Evolutionary conservation across 2,797 vertebrate species (phyloP).

Genomic region (Sylvia borin): DNA sequence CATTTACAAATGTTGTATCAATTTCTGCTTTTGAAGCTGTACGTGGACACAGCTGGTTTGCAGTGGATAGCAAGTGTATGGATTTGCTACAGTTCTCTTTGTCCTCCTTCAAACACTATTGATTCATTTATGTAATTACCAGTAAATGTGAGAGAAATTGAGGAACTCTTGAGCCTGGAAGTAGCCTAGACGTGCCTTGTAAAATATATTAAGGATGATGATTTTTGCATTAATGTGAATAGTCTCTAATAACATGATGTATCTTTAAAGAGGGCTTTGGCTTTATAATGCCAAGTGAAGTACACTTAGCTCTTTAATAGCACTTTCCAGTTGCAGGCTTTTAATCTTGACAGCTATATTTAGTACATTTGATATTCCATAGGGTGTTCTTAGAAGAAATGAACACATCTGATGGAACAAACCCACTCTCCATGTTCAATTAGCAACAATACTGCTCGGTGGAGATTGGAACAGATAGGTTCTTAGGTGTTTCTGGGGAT

Average conservation of each 20-base stretch:
- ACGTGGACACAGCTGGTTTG: not conserved
- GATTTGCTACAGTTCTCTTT: slow-evolving; percentile 11
- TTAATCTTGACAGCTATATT: slow-evolving; percentile 71
- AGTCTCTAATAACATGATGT: slow-evolving; percentile 59
- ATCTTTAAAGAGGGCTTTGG: slow-evolving; percentile 60
- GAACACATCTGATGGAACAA: slow-evolving; percentile 61
- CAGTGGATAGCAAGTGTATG: not conserved
- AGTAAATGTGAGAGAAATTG: slow-evolving; percentile 39
- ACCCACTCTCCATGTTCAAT: slow-evolving; percentile 60
- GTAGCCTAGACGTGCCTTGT: slow-evolving; percentile 36
- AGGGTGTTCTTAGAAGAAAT: slow-evolving; percentile 58
- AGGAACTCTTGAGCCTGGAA: slow-evolving; percentile 30
- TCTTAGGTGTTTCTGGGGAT: not conserved
- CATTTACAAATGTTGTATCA: not conserved
- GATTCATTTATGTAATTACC: slow-evolving; percentile 58
- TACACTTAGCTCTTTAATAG: slow-evolving; percentile 68
- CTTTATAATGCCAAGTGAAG: slow-evolving; percentile 62
- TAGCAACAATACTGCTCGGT: slow-evolving; percentile 35
- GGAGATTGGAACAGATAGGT: slow-evolving; percentile 45
- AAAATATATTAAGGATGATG: slow-evolving; percentile 63
- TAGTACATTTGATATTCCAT: slow-evolving; percentile 63
- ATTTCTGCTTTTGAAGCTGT: not conserved
- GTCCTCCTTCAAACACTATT: not conserved
- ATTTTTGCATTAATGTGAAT: slow-evolving; percentile 56
- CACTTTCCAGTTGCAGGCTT: slow-evolving; percentile 58